Evolutionary conservation across 2,797 vertebrate genomes (phyloP).

Genomic region (Brachyalestes nurse): DNA sequence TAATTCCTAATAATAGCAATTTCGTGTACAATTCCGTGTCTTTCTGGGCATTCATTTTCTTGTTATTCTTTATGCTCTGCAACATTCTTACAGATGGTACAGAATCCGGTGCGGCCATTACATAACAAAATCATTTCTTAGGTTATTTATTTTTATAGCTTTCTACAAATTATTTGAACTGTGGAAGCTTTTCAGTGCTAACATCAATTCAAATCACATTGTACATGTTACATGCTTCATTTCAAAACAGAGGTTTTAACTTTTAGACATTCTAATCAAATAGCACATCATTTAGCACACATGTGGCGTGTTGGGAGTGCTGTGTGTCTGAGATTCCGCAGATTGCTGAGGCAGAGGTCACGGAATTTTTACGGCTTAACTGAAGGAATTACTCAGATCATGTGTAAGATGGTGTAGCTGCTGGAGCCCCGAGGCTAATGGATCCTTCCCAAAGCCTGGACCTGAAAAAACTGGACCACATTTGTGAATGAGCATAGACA

Average conservation of each 20-base stretch:
- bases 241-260: not conserved
- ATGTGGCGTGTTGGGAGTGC: not conserved
- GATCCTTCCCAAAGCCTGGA: not conserved
- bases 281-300: not conserved
- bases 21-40: no score
- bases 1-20: no score
- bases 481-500: not conserved
- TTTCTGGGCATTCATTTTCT: no score
- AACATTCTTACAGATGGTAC: no score
- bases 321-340: slow-evolving; percentile 25
- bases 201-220: no score
- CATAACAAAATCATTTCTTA: no score
- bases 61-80: no score
- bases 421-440: slow-evolving; percentile 1
- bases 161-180: no score
- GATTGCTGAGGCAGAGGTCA: slow-evolving; percentile 21
- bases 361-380: slow-evolving; percentile 14
- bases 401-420: slow-evolving; percentile 7
- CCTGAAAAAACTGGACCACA: not conserved
- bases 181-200: no score
- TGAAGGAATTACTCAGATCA: not conserved
- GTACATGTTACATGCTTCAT: no score
- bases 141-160: no score
- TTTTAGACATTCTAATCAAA: not conserved
- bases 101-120: no score